Evolutionary conservation across 2,113 vertebrate genomes (phyloP), one percentile per base, ranked within the genome.

Genomic region (Fukomys damarensis): DNA sequence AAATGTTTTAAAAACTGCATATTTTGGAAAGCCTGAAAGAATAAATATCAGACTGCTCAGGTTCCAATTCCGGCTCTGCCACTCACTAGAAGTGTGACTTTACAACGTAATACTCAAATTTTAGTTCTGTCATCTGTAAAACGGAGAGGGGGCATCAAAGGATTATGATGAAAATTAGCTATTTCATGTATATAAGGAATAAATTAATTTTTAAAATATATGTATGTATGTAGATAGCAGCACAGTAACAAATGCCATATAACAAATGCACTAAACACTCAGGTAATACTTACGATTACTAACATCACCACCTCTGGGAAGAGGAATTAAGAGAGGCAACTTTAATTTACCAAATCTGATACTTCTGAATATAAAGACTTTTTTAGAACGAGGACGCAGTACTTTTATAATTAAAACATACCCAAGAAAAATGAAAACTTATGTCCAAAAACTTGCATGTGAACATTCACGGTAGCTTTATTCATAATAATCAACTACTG

Each of bases 331-430:
- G 28, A 59, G 5, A 54, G 80, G 32, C 59, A 46, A 95, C 43
- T 91, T 49, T 58, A 63, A 94, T 63, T 68, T 56, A 72, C 56
- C 56, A 58, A 58, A 17, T 58, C 14, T 49, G 8, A 56, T 16
- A 68, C 11, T 52, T 86, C 24, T 2, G 5, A 61, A 90, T 54
- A 65, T 76, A 61, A 89, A 89, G 46, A 88, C 74, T 59, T 56
- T 81, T 94, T 59, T 54, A 89, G 43, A 89, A 80, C 24, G 86
- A 80, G 28, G 3, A 95, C 28, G 7, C 49, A 87, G 52, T 91
- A 81, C 79, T 92, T 94, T 89, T 38, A 92, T 61, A 94, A 85
- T 81, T 92, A 89, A 94, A 92, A 94, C 65, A 28, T 9, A 56
- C n/a, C n/a, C 26, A 91, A 74, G 54, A 94, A 49, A 80, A 92